Conservation (phyloP, 2,888 invertebrate genomes). For the Chalcosyrphus nemorum region DNA sequence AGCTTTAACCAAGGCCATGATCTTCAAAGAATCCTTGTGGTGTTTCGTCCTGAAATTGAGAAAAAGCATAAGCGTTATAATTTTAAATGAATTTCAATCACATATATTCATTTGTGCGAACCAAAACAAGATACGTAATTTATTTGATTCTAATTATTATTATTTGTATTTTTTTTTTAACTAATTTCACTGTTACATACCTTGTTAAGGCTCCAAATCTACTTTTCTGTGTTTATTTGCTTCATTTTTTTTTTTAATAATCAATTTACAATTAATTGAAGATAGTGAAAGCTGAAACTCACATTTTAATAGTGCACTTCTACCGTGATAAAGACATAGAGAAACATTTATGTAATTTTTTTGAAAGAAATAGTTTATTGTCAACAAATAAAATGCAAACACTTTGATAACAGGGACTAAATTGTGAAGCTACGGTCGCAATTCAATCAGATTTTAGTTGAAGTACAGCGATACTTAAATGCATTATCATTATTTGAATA, state of each 20-base stretch:
- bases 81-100: conserved; percentile 19
- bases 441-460: not conserved
- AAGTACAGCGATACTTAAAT: no score
- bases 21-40: conserved; percentile 99
- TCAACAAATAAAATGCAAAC: conserved; percentile 58
- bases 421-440: not conserved
- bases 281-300: conserved; percentile 62
- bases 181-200: conserved; percentile 69
- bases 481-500: no score
- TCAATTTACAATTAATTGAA: conserved; percentile 55
- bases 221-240: conserved; percentile 32
- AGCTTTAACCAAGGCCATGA: conserved; percentile 94
- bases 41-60: conserved; percentile 97
- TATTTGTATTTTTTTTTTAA: not conserved
- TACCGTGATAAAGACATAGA: conserved; percentile 61
- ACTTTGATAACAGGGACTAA: not conserved
- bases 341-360: conserved; percentile 16
- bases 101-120: conserved; percentile 27
- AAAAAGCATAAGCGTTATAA: conserved; percentile 71
- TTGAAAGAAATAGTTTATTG: no score
- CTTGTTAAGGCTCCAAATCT: conserved; percentile 70
- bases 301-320: conserved; percentile 63
- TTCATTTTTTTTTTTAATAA: conserved; percentile 17
- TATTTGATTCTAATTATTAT: not conserved
- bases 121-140: conserved; percentile 52